Percentiles rank a stretch among this genome's conserved stretches.
These are phyloP conservation scores for Marmota monax DNA, from an alignment of 2,113 vertebrate genomes.

Conservation along the genomic window DNA sequence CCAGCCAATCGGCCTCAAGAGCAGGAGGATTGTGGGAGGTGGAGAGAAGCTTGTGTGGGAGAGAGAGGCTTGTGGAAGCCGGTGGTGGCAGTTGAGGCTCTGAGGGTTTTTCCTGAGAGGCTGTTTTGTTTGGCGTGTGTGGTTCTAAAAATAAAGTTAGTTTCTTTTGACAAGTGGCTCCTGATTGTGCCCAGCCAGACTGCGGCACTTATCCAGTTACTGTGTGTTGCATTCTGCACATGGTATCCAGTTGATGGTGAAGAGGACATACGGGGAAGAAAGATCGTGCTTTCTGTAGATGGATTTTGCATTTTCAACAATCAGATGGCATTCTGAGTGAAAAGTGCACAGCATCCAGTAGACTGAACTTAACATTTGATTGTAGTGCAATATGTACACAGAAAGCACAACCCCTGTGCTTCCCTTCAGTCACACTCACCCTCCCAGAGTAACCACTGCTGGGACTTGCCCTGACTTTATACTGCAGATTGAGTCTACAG, in stretches of 20 bases:
- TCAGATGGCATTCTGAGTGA: background rate
- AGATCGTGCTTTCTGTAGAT: background rate
- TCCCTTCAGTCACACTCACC: background rate
- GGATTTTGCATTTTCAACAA: background rate
- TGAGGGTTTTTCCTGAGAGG: too few species aligned
- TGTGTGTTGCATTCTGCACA: background rate
- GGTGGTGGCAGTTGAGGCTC: too few species aligned
- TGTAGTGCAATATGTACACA: background rate
- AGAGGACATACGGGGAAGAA: background rate
- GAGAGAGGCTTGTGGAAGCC: too few species aligned
- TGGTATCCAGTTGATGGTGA: background rate
- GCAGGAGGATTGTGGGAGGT: too few species aligned
- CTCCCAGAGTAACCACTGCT: background rate
- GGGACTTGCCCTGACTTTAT: background rate
- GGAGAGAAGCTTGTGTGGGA: too few species aligned
- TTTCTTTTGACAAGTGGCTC: too few species aligned
- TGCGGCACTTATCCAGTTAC: background rate
- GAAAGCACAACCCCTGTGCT: too few species aligned
- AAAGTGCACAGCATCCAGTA: background rate
- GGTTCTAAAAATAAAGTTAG: too few species aligned
- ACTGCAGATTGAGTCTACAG: background rate
- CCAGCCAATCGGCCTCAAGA: too few species aligned
- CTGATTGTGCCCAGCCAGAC: too few species aligned
- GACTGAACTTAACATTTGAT: background rate
- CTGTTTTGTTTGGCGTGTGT: too few species aligned